phyloP scores from a whole-genome alignment of 2,797 vertebrate species.

The Huso huso region DNA sequence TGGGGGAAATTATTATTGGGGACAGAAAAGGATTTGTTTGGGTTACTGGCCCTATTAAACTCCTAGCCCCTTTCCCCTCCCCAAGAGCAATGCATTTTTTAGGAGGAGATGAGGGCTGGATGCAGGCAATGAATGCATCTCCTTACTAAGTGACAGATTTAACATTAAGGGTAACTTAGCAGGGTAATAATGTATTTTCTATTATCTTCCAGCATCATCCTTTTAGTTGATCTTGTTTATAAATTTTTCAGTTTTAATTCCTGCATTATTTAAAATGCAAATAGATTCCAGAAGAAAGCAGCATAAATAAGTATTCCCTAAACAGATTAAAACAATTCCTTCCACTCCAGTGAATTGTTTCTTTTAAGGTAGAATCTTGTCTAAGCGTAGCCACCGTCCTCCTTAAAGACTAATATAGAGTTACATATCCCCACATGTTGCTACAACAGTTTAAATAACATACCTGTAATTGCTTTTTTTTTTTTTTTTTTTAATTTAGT shows the following conservation, averaged over 20 bases:
- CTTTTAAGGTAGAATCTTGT: constrained; percentile 1
- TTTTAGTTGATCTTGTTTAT: constrained; percentile 58
- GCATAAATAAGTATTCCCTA: constrained; percentile 54
- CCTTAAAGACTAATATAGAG: background rate
- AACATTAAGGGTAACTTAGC: constrained; percentile 43
- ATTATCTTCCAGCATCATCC: constrained; percentile 53
- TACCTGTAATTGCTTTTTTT: too few relatives aligned
- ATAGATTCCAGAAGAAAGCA: constrained; percentile 55
- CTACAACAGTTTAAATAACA: too few relatives aligned
- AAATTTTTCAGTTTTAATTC: constrained; percentile 69
- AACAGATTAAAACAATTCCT: constrained; percentile 34
- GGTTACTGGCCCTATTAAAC: constrained; percentile 66
- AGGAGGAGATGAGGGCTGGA: constrained; percentile 30
- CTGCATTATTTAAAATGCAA: constrained; percentile 74
- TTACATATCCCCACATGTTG: too few relatives aligned
- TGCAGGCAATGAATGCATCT: constrained; percentile 49
- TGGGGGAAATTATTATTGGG: constrained; percentile 35
- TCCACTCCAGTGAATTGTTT: background rate
- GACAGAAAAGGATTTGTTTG: constrained; percentile 63
- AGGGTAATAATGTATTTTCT: constrained; percentile 48
- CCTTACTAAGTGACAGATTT: constrained; percentile 53
- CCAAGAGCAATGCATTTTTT: constrained; percentile 45
- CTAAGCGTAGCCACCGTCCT: background rate
- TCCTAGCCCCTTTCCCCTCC: constrained; percentile 44
- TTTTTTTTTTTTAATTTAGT: too few relatives aligned